Evolutionary conservation across 1,140 invertebrate genomes (phyloP).

Genomic region (Pinna nobilis): DNA sequence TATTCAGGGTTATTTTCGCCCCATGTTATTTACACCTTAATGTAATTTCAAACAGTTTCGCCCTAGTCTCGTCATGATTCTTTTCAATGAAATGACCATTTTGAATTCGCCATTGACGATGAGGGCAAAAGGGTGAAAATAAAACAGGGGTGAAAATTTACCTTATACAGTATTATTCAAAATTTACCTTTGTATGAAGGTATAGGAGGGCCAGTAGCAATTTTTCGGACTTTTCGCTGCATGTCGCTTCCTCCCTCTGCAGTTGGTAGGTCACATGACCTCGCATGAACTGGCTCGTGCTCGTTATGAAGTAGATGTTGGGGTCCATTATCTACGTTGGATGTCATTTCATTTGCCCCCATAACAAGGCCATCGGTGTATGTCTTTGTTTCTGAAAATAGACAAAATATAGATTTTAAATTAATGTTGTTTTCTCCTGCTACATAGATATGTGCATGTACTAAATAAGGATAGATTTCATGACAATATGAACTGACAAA

Average conservation of each 20-base stretch:
- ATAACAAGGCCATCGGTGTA: conserved; percentile 23
- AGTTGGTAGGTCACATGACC: conserved; percentile 35
- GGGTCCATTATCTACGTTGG: conserved; percentile 19
- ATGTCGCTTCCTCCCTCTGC: conserved; percentile 44
- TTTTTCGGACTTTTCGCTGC: conserved; percentile 57
- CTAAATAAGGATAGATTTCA: too few species aligned
- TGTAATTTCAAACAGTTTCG: background rate
- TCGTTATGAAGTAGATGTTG: conserved; percentile 45
- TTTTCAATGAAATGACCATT: too few species aligned
- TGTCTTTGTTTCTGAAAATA: conserved; percentile 48
- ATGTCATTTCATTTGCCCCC: conserved; percentile 6
- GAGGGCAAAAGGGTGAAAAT: too few species aligned
- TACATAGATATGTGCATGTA: too few species aligned
- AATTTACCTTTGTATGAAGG: conserved; percentile 65
- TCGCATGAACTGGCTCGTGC: conserved; percentile 44
- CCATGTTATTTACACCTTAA: background rate
- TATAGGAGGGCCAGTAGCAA: conserved; percentile 61
- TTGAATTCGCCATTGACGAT: too few species aligned
- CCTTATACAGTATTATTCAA: background rate
- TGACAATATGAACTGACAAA: too few species aligned
- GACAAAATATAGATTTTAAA: too few species aligned
- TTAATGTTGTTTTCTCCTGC: too few species aligned
- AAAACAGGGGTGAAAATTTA: too few species aligned
- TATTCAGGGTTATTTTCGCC: too few species aligned
- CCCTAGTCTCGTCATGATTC: background rate